These are phyloP conservation scores for Encarsia formosa DNA, from an alignment of 2,888 invertebrate genomes.

Conservation along the genomic window DNA sequence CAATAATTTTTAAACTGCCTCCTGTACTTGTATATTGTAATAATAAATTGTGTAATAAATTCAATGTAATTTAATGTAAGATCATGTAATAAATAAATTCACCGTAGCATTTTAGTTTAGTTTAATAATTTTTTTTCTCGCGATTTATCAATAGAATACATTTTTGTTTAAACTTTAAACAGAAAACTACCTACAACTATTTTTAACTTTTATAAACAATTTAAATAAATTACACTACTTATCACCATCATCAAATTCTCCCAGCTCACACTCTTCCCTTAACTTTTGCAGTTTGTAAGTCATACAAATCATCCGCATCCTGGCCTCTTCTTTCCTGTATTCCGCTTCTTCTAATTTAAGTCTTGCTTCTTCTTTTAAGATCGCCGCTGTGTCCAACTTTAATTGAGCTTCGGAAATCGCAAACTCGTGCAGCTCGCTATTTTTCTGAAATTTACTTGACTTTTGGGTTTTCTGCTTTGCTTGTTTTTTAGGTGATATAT, in stretches of 20 bases:
- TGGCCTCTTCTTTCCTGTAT: constrained; percentile 40
- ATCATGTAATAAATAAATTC: neutral
- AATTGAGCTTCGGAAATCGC: constrained; percentile 39
- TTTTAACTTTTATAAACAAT: neutral
- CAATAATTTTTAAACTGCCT: constrained; percentile 20
- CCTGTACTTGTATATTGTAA: constrained; percentile 28
- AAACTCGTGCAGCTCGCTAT: constrained; percentile 35
- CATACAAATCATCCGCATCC: constrained; percentile 37
- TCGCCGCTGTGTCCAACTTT: constrained; percentile 37
- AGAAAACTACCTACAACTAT: constrained; percentile 1
- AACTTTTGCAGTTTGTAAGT: constrained; percentile 38
- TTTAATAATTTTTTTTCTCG: too few relatives aligned
- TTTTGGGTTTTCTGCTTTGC: constrained; percentile 19
- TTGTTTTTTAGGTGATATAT: constrained; percentile 1
- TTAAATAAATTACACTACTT: neutral
- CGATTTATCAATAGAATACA: too few relatives aligned
- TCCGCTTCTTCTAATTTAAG: constrained; percentile 40
- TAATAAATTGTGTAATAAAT: constrained; percentile 5
- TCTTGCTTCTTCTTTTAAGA: constrained; percentile 39
- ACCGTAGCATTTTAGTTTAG: too few relatives aligned
- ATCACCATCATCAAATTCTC: neutral
- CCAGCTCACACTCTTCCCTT: constrained; percentile 29
- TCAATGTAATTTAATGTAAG: too few relatives aligned
- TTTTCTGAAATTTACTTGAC: constrained; percentile 28
- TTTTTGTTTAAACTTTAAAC: too few relatives aligned